Conservation (phyloP, 2,888 invertebrate species). For the Smittia sp. region DNA sequence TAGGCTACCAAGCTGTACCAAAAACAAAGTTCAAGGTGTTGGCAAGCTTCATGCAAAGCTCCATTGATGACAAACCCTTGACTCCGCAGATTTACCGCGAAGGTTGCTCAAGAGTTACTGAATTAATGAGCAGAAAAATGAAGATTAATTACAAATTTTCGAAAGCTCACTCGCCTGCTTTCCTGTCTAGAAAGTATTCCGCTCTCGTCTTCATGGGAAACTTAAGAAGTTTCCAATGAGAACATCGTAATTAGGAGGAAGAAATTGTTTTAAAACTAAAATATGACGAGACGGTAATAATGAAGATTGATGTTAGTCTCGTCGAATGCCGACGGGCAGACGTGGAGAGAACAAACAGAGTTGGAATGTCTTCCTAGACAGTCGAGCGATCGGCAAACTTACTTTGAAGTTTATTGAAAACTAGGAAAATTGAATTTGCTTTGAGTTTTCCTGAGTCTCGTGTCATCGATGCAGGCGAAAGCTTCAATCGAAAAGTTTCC, state of each 20-base stretch:
- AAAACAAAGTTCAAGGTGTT: too few relatives aligned
- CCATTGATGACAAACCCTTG: too few relatives aligned
- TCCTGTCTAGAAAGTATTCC: too few relatives aligned
- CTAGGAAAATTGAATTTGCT: background rate
- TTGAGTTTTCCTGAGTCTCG: background rate
- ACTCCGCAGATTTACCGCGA: too few relatives aligned
- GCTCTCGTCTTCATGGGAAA: background rate
- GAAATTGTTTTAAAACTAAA: conserved; percentile 10
- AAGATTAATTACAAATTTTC: too few relatives aligned
- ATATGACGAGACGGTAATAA: background rate
- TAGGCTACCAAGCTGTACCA: too few relatives aligned
- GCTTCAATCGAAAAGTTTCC: too few relatives aligned
- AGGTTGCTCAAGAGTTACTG: too few relatives aligned
- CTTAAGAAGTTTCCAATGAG: background rate
- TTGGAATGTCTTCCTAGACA: background rate
- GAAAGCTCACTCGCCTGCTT: too few relatives aligned
- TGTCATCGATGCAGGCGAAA: background rate
- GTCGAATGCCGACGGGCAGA: background rate
- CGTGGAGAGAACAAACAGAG: background rate
- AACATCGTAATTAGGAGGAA: background rate
- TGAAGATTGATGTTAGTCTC: conserved; percentile 19
- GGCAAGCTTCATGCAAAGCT: too few relatives aligned
- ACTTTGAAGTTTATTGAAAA: background rate
- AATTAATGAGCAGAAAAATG: too few relatives aligned
- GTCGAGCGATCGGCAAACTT: background rate